Conservation (phyloP, 1,140 invertebrate species). For the Colletes gigas region DNA sequence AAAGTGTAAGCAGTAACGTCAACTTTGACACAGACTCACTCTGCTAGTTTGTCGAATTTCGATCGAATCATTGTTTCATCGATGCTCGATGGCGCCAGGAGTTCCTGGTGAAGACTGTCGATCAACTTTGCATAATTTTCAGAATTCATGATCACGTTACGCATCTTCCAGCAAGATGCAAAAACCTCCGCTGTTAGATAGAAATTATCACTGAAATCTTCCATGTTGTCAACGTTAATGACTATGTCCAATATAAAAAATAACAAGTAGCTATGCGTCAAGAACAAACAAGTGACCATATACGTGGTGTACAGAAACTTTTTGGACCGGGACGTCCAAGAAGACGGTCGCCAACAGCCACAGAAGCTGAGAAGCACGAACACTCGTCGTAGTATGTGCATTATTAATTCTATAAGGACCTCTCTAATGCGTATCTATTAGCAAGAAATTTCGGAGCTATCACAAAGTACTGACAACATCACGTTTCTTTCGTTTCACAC, state of each 20-base stretch:
- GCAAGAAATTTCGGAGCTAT: no score
- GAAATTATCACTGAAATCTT: conserved; percentile 49
- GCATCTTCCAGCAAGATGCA: not conserved
- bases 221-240: conserved; percentile 26
- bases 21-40: conserved; percentile 39
- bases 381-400: not conserved
- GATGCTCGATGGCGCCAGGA: conserved; percentile 35
- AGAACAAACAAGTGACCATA: conserved; percentile 1
- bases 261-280: not conserved
- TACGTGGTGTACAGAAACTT: conserved; percentile 26
- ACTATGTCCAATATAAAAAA: not conserved
- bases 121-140: not conserved
- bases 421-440: not conserved
- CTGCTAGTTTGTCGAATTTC: conserved; percentile 41
- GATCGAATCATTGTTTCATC: conserved; percentile 53
- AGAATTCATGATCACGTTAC: not conserved
- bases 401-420: not conserved
- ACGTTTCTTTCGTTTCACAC: no score
- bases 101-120: conserved; percentile 6
- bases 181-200: conserved; percentile 7
- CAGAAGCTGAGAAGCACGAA: not conserved
- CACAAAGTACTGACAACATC: no score
- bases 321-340: conserved; percentile 13
- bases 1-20: no score
- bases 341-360: conserved; percentile 28